Evolutionary conservation across 1,140 invertebrate genomes (phyloP).

Genomic region (Glossosoma conforme): DNA sequence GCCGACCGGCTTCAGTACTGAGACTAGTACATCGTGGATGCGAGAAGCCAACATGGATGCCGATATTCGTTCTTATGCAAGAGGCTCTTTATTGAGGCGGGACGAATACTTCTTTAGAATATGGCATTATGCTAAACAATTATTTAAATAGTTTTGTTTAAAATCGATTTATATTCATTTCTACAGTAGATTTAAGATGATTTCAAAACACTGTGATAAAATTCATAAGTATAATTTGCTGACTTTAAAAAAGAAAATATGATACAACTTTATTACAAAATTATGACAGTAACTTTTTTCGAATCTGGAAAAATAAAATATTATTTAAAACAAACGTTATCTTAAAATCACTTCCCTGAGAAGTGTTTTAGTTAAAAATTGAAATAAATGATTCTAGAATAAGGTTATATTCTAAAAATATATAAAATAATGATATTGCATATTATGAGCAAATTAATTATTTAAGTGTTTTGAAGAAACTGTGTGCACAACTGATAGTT

Average conservation of each 20-base stretch:
- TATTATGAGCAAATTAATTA: not conserved
- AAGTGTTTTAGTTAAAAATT: not conserved
- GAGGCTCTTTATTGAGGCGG: conserved; percentile 70
- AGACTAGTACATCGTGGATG: conserved; percentile 90
- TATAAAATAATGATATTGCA: conserved; percentile 3
- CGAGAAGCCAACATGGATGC: conserved; percentile 88
- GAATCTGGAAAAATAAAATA: not conserved
- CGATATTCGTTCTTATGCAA: conserved; percentile 82
- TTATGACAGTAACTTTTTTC: conserved; percentile 10
- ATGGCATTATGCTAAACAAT: conserved; percentile 78
- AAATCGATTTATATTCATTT: conserved; percentile 4
- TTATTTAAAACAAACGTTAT: conserved; percentile 1
- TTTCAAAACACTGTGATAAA: conserved; percentile 25
- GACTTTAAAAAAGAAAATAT: not conserved
- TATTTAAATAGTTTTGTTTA: conserved; percentile 64
- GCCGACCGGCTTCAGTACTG: conserved; percentile 77
- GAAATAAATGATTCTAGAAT: not conserved
- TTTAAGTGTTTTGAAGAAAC: not conserved
- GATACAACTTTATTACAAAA: conserved; percentile 3
- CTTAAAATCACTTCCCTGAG: not conserved
- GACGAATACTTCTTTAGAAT: conserved; percentile 95
- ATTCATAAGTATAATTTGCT: conserved; percentile 8
- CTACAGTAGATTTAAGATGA: conserved; percentile 5
- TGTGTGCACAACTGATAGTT: not conserved
- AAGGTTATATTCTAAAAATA: conserved; percentile 1